Base-by-base conservation (phyloP, 2,113 vertebrate genomes). In the Bos javanicus region DNA sequence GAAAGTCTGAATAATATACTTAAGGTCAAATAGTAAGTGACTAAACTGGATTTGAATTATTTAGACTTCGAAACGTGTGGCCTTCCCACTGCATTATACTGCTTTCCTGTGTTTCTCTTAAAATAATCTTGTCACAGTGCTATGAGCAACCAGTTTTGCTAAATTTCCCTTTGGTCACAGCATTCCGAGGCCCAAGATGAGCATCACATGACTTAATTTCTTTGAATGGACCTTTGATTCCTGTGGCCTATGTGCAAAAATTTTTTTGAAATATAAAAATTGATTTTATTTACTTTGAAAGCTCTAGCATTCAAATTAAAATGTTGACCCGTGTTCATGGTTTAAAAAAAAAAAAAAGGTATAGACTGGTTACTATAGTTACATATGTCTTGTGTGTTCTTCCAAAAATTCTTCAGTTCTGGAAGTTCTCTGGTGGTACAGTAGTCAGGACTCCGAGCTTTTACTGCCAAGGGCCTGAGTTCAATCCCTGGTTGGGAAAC, bases 21-120 rank as follows among this genome's bases (percentile, higher is more conserved):
- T 97, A 80, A 91, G 50, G 82, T 84, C 39, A 87, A 15, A 54
- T 93, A 91, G 15, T 97, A 82, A 82, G 36, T 93, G 46, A 90
- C 64, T 91, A 76, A 87, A 62, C 36, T 89, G 84, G 57, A 81
- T 92, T 82, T 62, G 57, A 94, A 57, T 97, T 59, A 56, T 19
- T 23, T 92, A 33, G 83, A 90, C 62, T 90, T 88, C 1, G 56
- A 80, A 91, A 56, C 26, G 81, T 54, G 30, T 83, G 28, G 15
- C 26, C 80, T 80, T 96, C 80, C 8, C 10, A 39, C 15, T 67
- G 21, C 78, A 87, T 93, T 96, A 36, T 36, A 71, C 26, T 80
- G 52, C 15, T 88, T 91, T 91, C 46, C 36, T 91, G 1, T 83
- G n/a, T 87, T 91, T 95, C 36, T 96, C 48, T 83, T 76, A 54